Percentiles rank a stretch among this genome's conserved stretches.
Conservation (phyloP, 2,888 invertebrate genomes). For the Syritta pipiens region DNA sequence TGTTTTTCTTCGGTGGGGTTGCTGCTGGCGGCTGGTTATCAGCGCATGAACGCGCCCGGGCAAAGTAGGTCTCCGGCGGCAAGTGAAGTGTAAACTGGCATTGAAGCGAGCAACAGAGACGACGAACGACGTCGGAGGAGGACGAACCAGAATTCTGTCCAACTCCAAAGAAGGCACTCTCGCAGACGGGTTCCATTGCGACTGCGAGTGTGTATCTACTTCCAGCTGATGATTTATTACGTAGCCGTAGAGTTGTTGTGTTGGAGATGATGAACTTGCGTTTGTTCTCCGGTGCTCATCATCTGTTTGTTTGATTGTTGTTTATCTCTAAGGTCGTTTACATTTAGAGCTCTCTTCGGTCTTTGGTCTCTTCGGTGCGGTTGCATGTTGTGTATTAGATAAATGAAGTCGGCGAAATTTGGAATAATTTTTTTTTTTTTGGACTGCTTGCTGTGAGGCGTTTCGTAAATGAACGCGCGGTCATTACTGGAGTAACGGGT, state of each 20-base stretch:
- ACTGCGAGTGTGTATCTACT: conserved; percentile 1
- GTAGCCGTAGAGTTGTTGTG: conserved; percentile 31
- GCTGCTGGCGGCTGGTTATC: conserved; percentile 40
- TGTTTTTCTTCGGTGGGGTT: conserved; percentile 14
- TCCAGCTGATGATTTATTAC: conserved; percentile 64
- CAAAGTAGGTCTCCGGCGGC: conserved; percentile 61
- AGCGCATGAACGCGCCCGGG: conserved; percentile 56
- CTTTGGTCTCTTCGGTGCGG: background rate
- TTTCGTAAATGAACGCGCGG: too few species aligned
- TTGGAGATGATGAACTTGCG: background rate
- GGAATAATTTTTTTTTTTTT: background rate
- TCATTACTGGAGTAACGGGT: too few species aligned
- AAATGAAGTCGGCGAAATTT: background rate
- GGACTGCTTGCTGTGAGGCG: too few species aligned
- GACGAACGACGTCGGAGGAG: background rate
- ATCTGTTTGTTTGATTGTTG: conserved; percentile 49
- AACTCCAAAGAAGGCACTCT: conserved; percentile 1
- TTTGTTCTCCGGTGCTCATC: conserved; percentile 1
- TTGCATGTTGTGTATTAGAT: conserved; percentile 12
- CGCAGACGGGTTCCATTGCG: background rate
- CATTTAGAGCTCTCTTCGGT: conserved; percentile 48
- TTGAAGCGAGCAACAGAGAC: conserved; percentile 1
- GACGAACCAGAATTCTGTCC: background rate
- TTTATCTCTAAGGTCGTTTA: conserved; percentile 67
- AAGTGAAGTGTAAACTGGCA: conserved; percentile 66